Conservation (phyloP, 2,797 vertebrate species). For the Rhynchotus rufescens region DNA sequence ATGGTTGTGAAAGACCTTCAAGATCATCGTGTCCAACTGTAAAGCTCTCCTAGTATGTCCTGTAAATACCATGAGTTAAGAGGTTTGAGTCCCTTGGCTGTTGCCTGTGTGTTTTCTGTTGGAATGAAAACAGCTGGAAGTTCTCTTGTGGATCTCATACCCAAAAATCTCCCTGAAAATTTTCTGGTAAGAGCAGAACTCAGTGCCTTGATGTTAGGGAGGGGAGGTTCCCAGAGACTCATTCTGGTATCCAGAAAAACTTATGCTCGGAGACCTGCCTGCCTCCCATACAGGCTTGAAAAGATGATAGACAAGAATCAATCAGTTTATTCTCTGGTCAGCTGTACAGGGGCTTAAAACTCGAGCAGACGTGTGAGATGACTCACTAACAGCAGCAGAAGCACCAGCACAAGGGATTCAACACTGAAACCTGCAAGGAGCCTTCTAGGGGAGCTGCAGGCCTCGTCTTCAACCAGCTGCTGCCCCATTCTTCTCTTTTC, state of each 20-base stretch:
- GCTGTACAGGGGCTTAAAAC: not conserved
- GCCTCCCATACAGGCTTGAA: not conserved
- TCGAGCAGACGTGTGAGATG: not conserved
- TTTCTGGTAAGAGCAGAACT: not conserved
- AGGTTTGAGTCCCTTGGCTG: not conserved
- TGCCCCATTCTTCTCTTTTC: not conserved
- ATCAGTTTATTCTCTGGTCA: not conserved
- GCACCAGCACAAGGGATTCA: not conserved
- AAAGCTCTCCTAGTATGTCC: not conserved
- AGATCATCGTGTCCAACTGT: no score
- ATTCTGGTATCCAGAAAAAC: not conserved
- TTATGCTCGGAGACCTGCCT: not conserved
- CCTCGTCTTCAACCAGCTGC: not conserved
- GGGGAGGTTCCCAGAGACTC: not conserved
- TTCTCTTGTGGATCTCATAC: not conserved
- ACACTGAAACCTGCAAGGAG: not conserved
- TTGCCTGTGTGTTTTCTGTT: not conserved
- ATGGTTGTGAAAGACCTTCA: no score
- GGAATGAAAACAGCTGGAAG: not conserved
- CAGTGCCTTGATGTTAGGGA: not conserved
- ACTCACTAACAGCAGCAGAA: not conserved
- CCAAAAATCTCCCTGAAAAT: not conserved
- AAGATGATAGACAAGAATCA: not conserved
- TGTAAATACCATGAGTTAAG: not conserved
- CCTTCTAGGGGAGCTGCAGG: rapidly evolving